A percentile compares a stretch with the other conserved stretches of the same genome.
Conservation (phyloP, 1,140 invertebrate genomes). For the Danaus melanippus region DNA sequence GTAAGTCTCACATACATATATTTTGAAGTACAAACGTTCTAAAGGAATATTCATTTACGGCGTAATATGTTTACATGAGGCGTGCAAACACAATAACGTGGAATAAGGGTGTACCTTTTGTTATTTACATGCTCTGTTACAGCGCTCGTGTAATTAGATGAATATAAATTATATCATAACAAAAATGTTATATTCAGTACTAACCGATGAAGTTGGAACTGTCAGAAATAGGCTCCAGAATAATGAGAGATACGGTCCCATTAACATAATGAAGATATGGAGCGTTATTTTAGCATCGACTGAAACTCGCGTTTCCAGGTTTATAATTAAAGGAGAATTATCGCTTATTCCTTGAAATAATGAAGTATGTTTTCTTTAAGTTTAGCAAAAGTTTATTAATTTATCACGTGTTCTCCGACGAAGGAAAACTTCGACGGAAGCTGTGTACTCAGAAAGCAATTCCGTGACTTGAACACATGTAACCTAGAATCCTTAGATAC, state of each 20-base stretch:
- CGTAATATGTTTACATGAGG: slow-evolving; percentile 49
- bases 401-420: slow-evolving; percentile 15
- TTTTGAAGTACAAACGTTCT: slow-evolving; percentile 30
- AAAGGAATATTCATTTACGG: slow-evolving; percentile 45
- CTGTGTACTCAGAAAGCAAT: slow-evolving; percentile 11
- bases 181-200: too few species aligned
- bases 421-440: slow-evolving; percentile 15
- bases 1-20: slow-evolving; percentile 31
- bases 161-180: neutral
- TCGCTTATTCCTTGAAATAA: neutral
- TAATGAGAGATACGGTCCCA: too few species aligned
- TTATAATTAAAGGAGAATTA: too few species aligned
- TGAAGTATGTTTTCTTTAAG: slow-evolving; percentile 12
- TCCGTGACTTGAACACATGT: slow-evolving; percentile 12
- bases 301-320: too few species aligned
- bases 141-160: neutral
- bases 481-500: slow-evolving; percentile 6
- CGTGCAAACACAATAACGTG: slow-evolving; percentile 60
- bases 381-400: slow-evolving; percentile 20
- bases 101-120: slow-evolving; percentile 59
- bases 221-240: too few species aligned
- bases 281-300: too few species aligned
- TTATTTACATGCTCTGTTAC: slow-evolving; percentile 33
- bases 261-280: too few species aligned
- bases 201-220: too few species aligned